Evolutionary conservation across 1,140 invertebrate genomes (phyloP), one percentile per base, ranked within the genome.

Genomic region (Monochamus saltuarius): DNA sequence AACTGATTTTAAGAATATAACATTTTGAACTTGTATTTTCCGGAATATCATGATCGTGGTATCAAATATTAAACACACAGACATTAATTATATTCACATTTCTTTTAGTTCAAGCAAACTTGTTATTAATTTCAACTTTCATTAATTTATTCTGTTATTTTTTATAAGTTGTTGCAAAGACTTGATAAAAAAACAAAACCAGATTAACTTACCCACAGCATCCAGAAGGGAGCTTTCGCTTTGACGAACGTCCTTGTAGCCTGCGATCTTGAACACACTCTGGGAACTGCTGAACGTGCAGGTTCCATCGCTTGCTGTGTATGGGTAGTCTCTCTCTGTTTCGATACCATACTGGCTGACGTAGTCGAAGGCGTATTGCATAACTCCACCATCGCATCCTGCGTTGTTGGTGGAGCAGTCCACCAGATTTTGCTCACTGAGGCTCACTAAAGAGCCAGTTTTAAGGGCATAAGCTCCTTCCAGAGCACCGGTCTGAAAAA

Each of bases 401-500:
- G 81, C 62, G 73, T 87, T 88, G 62, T 77, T 83, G 14, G 2
- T 29, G 22, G 22, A 29, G 74, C 97, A 99, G 81, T 99, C 97
- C 19, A 99, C 84, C 43, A 99, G 80, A 77, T 99, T 98, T 80
- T 99, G 97, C 80, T 99, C 97, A 65, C 93, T 96, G 0, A 99
- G 83, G 3, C 93, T 94, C 4, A 95, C 83, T 11, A 99, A 81
- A 60, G 85, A 83, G 42, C 90, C 90, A 22, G 83, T 87, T 74
- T 90, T 87, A 57, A 94, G 85, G 79, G 90, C 95, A 76, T 97
- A 90, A 77, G 98, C 95, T 16, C 91, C 96, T 82, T 99, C 97
- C 29, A 99, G 79, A 0, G 96, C 81, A 17, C 96, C 97, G 64
- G 94, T 98, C 87, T 92, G 71, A 45, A 22, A 39, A 45, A 38